These are phyloP conservation scores for Pao palembangensis DNA, from an alignment of 2,113 vertebrate species.

Conservation along the genomic window DNA sequence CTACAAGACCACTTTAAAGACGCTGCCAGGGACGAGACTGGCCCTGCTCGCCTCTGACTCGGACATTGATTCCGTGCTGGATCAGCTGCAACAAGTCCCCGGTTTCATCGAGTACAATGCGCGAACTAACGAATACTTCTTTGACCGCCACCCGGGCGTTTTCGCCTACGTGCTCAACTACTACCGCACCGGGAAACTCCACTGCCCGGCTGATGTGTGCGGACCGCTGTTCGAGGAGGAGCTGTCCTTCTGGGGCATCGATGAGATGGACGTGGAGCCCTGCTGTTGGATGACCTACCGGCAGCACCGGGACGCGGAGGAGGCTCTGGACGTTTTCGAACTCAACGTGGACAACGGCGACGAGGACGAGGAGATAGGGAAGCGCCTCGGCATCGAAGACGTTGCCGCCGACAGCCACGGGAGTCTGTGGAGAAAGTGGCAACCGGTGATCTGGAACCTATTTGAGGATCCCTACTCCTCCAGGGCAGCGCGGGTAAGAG, in stretches of 20 bases:
- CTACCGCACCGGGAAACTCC: conserved; percentile 93
- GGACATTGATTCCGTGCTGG: conserved; percentile 80
- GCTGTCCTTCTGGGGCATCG: conserved; percentile 94
- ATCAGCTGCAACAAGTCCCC: conserved; percentile 73
- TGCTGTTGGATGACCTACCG: conserved; percentile 98
- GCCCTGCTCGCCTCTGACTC: conserved; percentile 89
- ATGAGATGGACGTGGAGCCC: conserved; percentile 96
- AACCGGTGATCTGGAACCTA: conserved; percentile 90
- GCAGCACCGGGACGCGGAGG: conserved; percentile 93
- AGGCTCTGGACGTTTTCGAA: conserved; percentile 94
- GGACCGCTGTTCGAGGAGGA: conserved; percentile 94
- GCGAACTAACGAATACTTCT: conserved; percentile 87
- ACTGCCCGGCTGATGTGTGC: conserved; percentile 95
- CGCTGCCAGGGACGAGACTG: conserved; percentile 92
- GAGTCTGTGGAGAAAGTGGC: conserved; percentile 86
- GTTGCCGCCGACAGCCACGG: conserved; percentile 72
- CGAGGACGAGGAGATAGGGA: conserved; percentile 77
- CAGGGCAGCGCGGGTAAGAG: conserved; percentile 90
- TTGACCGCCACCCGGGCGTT: conserved; percentile 91
- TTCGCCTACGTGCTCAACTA: conserved; percentile 95
- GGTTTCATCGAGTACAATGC: conserved; percentile 79
- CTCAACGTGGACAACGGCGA: conserved; percentile 82
- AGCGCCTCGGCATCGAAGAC: conserved; percentile 80
- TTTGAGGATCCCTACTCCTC: conserved; percentile 97
- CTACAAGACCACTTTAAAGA: conserved; percentile 92